Conservation (phyloP, 2,113 vertebrate genomes). For the Cinclus mexicanus region DNA sequence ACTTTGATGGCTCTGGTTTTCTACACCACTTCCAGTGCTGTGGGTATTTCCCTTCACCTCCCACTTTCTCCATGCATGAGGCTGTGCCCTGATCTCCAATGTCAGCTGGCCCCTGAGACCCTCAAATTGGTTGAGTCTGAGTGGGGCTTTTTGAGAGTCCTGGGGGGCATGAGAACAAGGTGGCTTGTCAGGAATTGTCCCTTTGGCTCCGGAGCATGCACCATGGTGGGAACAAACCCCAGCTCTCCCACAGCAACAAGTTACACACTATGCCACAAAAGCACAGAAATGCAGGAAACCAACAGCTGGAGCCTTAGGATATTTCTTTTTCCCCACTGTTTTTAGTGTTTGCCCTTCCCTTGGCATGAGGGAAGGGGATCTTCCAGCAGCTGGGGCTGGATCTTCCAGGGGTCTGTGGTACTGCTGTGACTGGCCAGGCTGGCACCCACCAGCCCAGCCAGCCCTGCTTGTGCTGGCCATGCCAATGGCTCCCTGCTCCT, state of each 20-base stretch:
- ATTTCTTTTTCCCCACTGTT: background rate
- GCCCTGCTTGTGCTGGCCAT: background rate
- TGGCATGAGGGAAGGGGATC: background rate
- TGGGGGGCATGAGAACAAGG: background rate
- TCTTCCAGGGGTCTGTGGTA: background rate
- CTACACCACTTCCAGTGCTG: background rate
- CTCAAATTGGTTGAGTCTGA: background rate
- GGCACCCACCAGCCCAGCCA: background rate
- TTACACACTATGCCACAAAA: background rate
- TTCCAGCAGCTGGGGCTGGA: background rate
- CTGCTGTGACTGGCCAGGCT: background rate
- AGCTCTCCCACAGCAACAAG: background rate
- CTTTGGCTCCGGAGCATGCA: fast-evolving
- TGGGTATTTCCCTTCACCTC: background rate
- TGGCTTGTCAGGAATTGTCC: background rate
- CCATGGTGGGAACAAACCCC: background rate
- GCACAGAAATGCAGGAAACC: background rate
- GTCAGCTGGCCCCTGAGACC: background rate
- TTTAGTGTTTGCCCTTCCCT: background rate
- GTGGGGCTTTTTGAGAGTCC: background rate
- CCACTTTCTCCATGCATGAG: too few species aligned
- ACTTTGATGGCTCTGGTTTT: background rate
- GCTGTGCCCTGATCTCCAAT: fast-evolving
- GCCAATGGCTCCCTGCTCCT: background rate
- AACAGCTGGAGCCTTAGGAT: background rate